A percentile compares a stretch with the other conserved stretches of the same genome.
Conservation (phyloP, 2,888 invertebrate species). For the Chloroclysta siterata region DNA sequence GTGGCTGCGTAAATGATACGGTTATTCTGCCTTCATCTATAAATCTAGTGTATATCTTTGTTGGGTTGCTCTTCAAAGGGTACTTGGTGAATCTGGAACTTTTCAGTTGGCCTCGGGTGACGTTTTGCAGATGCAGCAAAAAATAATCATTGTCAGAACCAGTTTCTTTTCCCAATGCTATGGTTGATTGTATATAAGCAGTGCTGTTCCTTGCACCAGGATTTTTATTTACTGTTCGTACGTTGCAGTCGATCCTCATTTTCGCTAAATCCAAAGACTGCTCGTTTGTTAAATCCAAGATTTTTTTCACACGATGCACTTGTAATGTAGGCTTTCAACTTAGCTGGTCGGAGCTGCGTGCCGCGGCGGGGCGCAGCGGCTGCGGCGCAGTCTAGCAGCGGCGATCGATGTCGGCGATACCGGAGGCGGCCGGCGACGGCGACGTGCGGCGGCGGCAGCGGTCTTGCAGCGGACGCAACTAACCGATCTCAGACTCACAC, state of each 20-base stretch:
- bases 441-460: too few species aligned
- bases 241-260: slow-evolving; percentile 30
- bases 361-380: too few species aligned
- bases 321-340: too few species aligned
- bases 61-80: slow-evolving; percentile 20
- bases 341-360: too few species aligned
- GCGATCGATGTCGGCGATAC: too few species aligned
- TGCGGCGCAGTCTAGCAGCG: too few species aligned
- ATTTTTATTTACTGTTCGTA: slow-evolving; percentile 27
- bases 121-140: slow-evolving; percentile 26
- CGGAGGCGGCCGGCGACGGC: too few species aligned
- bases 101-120: slow-evolving; percentile 14
- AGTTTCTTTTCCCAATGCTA: slow-evolving; percentile 32
- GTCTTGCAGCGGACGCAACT: too few species aligned
- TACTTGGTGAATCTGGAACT: slow-evolving; percentile 29
- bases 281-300: too few species aligned
- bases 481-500: too few species aligned
- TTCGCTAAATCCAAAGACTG: not conserved
- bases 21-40: slow-evolving; percentile 27
- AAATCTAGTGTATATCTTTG: slow-evolving; percentile 23
- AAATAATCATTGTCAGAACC: slow-evolving; percentile 28
- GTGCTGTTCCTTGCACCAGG: slow-evolving; percentile 13
- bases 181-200: slow-evolving; percentile 23
- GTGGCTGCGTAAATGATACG: slow-evolving; percentile 26
- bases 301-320: too few species aligned